These are phyloP conservation scores for Vidua chalybeata DNA, from an alignment of 2,113 vertebrate genomes.

Conservation along the genomic window DNA sequence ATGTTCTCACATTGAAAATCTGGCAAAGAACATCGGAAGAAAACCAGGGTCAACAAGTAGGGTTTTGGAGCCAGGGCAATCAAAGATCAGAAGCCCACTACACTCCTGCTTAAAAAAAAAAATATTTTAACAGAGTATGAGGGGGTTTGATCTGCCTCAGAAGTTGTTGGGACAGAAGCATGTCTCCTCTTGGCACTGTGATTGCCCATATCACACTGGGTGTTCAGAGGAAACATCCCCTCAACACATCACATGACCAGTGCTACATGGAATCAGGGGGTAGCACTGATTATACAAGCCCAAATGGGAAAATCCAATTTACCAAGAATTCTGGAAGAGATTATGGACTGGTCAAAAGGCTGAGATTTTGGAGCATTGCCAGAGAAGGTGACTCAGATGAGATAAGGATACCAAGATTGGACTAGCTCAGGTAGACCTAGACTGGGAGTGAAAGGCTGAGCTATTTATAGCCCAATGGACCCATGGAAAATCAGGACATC, in stretches of 20 bases:
- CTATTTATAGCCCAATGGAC: accelerated
- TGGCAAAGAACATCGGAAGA: neutral
- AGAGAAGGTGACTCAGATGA: neutral
- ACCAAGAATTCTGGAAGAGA: neutral
- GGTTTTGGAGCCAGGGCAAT: neutral
- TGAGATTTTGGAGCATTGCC: neutral
- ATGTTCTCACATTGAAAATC: neutral
- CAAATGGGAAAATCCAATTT: neutral
- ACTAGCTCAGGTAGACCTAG: neutral
- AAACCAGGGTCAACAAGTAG: neutral
- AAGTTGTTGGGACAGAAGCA: neutral
- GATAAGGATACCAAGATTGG: neutral
- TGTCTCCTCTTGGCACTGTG: neutral
- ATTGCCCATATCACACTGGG: accelerated
- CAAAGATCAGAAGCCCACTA: neutral
- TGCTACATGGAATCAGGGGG: accelerated
- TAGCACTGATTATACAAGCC: neutral
- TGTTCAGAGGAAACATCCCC: neutral
- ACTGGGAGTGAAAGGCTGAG: neutral
- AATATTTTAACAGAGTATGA: neutral
- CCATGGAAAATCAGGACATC: neutral
- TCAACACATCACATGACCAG: accelerated
- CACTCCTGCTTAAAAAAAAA: too few relatives aligned
- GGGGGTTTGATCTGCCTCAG: neutral
- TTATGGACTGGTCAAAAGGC: neutral